Conservation (phyloP, 2,888 invertebrate species). For the Malacosoma neustria region DNA sequence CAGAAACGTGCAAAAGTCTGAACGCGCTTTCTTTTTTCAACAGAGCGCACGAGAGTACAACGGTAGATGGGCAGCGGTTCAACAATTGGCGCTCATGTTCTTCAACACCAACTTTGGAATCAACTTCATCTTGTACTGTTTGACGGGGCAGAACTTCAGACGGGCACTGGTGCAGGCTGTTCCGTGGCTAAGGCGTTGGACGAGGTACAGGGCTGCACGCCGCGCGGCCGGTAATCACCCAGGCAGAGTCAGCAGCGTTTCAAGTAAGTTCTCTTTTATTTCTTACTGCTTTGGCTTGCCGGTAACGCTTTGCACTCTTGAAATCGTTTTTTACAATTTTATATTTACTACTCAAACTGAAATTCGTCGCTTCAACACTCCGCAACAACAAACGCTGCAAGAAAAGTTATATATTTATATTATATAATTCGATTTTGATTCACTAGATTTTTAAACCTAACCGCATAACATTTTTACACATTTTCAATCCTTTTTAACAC, state of each 20-base stretch:
- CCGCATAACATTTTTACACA: too few species aligned
- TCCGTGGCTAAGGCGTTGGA: constrained; percentile 23
- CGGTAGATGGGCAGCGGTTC: constrained; percentile 70
- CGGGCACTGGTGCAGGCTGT: constrained; percentile 58
- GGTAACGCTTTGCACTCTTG: too few species aligned
- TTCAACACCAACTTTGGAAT: constrained; percentile 90
- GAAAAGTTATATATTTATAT: too few species aligned
- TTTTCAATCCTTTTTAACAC: too few species aligned
- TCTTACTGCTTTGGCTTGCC: too few species aligned
- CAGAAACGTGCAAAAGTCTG: too few species aligned
- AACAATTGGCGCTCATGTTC: constrained; percentile 79
- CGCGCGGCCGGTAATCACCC: constrained; percentile 11
- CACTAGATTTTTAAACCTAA: too few species aligned
- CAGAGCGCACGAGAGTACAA: constrained; percentile 35
- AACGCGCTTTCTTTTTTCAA: constrained; percentile 7
- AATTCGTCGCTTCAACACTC: too few species aligned
- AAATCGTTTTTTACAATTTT: too few species aligned
- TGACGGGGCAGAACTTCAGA: constrained; percentile 87
- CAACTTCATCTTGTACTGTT: constrained; percentile 88
- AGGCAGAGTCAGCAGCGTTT: constrained; percentile 30
- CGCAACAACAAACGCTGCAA: too few species aligned
- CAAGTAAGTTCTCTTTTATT: constrained; percentile 45
- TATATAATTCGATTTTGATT: too few species aligned
- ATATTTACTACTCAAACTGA: too few species aligned
- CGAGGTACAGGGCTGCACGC: constrained; percentile 11